Percentiles rank a stretch among this genome's conserved stretches.
These are phyloP conservation scores for Nansenia antarctica DNA, from an alignment of 2,113 vertebrate genomes.

Conservation along the genomic window DNA sequence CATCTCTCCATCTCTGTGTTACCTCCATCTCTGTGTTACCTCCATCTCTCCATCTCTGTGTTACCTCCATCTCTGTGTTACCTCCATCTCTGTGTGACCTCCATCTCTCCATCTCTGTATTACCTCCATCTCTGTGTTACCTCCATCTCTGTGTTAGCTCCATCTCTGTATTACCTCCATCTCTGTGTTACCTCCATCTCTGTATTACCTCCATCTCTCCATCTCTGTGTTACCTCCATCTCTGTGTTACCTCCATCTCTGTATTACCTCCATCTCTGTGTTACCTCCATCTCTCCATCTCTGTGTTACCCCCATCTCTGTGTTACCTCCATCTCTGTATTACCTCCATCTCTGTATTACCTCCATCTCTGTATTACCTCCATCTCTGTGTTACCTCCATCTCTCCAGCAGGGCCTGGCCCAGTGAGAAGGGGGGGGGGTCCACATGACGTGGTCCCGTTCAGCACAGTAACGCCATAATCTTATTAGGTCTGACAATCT, in stretches of 20 bases:
- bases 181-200: neutral
- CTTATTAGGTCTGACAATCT: slow-evolving; percentile 8
- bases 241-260: neutral
- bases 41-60: neutral
- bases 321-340: slow-evolving; percentile 4
- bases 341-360: slow-evolving; percentile 3
- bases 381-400: neutral
- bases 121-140: slow-evolving; percentile 3
- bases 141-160: neutral
- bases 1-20: no score
- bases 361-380: neutral
- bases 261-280: no score
- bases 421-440: neutral
- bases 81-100: neutral
- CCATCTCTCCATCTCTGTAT: neutral
- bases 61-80: slow-evolving; percentile 7
- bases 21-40: no score
- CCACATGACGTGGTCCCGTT: neutral
- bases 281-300: neutral
- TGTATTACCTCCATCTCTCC: neutral
- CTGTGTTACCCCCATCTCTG: neutral
- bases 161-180: neutral
- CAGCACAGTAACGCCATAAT: neutral
- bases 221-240: slow-evolving; percentile 3
- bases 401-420: neutral